Evolutionary conservation across 2,113 vertebrate species (phyloP), one percentile per base, ranked within the genome.

Genomic region (Anolis sagrei): DNA sequence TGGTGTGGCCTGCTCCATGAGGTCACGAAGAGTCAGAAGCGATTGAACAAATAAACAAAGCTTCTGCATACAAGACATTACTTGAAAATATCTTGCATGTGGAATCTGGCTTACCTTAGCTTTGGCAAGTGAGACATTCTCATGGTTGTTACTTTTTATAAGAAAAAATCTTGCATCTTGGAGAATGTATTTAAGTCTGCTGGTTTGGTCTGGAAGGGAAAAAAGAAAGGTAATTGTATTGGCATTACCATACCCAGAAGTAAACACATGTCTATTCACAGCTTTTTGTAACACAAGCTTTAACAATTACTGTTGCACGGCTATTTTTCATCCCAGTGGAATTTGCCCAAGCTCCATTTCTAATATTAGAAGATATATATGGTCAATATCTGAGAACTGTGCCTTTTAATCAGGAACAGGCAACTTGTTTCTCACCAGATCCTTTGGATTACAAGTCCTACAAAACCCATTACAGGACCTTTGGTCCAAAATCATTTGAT

Each of bases 61-160:
- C n/a, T n/a, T n/a, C n/a, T n/a, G n/a, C n/a, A 68, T 34, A 27
- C 44, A 29, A 66, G 36, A 61, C 2, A 9, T 8, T 69, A 34
- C 13, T 48, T 51, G 51, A 18, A 34, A 62, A 5, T 5, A 78
- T 10, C 58, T 5, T 14, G 23, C 32, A 64, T 66, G 11, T 61
- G 13, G 34, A 44, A 39, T 61, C 1, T 18, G 87, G 89, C 82
- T 68, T 94, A 99, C 98, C 98, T 99, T 99, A 44, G 98, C 98
- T 97, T 99, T 99, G 83, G 98, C 98, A 93, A 99, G 97, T 0
- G 98, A 99, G 2, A 99, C 98, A 4, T 99, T 99, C 92, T 99
- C 98, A 87, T 99, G 98, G 93, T 99, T 99, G 96, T 99, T 99
- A 97, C 98, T 99, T 95, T 99, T 99, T 87, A 99, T 99, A 79